phyloP scores from a whole-genome alignment of 2,888 invertebrate species.

The Volucella inanis region DNA sequence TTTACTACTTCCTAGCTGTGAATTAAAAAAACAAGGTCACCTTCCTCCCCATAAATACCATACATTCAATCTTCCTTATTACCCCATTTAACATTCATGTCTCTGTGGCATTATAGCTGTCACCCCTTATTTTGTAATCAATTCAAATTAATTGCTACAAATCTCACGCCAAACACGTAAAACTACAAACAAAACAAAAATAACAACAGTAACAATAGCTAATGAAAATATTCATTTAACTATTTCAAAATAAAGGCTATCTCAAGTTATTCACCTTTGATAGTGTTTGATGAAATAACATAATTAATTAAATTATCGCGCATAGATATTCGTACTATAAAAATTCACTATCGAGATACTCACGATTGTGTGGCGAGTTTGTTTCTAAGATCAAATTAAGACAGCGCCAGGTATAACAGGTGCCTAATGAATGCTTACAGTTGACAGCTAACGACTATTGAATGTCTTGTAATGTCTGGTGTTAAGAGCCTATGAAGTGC shows the following conservation, averaged over 20 bases:
- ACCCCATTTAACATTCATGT: not conserved
- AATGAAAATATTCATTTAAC: slow-evolving; percentile 33
- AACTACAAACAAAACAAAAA: slow-evolving; percentile 27
- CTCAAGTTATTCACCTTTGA: slow-evolving; percentile 68
- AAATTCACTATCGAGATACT: not conserved
- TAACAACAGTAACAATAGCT: not conserved
- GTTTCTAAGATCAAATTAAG: slow-evolving; percentile 25
- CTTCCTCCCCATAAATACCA: not conserved
- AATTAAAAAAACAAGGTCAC: slow-evolving; percentile 6
- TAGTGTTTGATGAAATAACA: slow-evolving; percentile 37
- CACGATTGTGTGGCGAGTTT: slow-evolving; percentile 30
- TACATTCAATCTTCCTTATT: slow-evolving; percentile 47
- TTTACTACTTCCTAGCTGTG: slow-evolving; percentile 12
- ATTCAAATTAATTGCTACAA: slow-evolving; percentile 16
- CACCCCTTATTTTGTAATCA: slow-evolving; percentile 10
- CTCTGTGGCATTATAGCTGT: slow-evolving; percentile 2
- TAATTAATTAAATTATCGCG: slow-evolving; percentile 24
- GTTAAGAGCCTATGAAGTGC: no score
- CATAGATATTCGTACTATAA: not conserved
- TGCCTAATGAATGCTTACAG: not conserved
- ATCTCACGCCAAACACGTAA: slow-evolving; percentile 26
- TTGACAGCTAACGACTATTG: no score
- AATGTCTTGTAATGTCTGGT: no score
- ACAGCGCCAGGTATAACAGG: not conserved
- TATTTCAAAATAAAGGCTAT: slow-evolving; percentile 44